Evolutionary conservation across 1,140 invertebrate species (phyloP).

Genomic region (Drosophila mojavensis): DNA sequence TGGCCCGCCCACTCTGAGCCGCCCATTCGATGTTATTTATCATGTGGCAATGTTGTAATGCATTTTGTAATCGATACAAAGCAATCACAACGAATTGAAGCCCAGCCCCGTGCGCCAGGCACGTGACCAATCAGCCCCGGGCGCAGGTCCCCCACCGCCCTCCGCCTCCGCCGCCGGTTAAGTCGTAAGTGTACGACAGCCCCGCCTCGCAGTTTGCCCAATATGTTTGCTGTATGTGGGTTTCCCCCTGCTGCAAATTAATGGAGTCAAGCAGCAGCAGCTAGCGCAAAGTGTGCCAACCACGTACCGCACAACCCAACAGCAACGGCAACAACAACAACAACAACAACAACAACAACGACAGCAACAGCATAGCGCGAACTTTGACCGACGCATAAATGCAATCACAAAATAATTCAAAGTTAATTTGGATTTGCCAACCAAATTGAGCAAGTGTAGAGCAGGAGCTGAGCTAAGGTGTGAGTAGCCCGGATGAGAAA

Average conservation of each 20-base stretch:
- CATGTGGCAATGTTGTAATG: conserved; percentile 78
- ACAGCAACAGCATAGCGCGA: background rate
- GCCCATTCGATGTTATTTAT: conserved; percentile 68
- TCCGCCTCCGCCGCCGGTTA: background rate
- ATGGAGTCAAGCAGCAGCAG: conserved; percentile 34
- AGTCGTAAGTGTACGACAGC: conserved; percentile 8
- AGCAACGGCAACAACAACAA: too few relatives aligned
- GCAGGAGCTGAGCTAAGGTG: too few relatives aligned
- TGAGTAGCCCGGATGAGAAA: background rate
- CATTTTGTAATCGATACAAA: conserved; percentile 82
- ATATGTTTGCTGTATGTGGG: conserved; percentile 17
- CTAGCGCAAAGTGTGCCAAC: conserved; percentile 12
- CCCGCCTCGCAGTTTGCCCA: conserved; percentile 11
- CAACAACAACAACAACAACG: too few relatives aligned
- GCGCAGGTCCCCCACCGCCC: conserved; percentile 10
- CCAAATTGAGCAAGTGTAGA: conserved; percentile 19
- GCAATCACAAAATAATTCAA: conserved; percentile 64
- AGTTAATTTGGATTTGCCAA: conserved; percentile 37
- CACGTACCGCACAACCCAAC: conserved; percentile 32
- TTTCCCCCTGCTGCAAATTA: conserved; percentile 51
- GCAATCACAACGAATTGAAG: conserved; percentile 76
- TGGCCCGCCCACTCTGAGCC: conserved; percentile 7
- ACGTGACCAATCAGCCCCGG: conserved; percentile 71
- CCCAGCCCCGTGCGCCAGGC: conserved; percentile 46
- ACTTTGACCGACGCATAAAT: conserved; percentile 30